A percentile compares a stretch with the other conserved stretches of the same genome.
Conservation (phyloP, 2,113 vertebrate genomes). For the Archocentrus centrarchus region DNA sequence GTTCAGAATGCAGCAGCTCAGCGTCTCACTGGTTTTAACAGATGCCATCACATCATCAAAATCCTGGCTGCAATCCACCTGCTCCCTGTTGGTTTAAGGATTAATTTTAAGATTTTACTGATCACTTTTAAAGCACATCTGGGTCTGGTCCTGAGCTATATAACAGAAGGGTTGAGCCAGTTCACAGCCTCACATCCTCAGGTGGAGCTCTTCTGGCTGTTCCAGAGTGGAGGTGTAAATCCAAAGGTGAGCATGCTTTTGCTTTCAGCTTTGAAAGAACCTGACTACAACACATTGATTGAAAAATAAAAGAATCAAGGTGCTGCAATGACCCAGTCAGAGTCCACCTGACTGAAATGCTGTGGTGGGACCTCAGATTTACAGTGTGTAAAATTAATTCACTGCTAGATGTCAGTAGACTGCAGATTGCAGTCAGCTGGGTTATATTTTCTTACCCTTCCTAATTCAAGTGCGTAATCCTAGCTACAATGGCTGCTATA, state of each 20-base stretch:
- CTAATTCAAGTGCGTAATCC: too few relatives aligned
- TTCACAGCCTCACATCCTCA: neutral
- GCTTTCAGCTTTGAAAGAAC: neutral
- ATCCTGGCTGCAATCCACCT: neutral
- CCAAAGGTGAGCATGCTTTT: neutral
- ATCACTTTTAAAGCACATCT: conserved; percentile 14
- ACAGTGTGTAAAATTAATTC: too few relatives aligned
- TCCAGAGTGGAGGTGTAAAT: conserved; percentile 2
- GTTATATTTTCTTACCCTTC: too few relatives aligned
- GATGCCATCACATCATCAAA: conserved; percentile 7
- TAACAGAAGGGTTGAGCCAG: conserved; percentile 2
- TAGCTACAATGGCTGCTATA: too few relatives aligned
- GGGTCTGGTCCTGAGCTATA: neutral
- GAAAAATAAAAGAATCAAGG: too few relatives aligned
- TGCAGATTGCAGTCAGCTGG: too few relatives aligned
- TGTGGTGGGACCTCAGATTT: too few relatives aligned
- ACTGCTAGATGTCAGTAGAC: too few relatives aligned
- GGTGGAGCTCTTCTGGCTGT: conserved; percentile 7
- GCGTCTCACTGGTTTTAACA: neutral
- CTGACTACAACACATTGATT: neutral
- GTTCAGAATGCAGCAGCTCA: conserved; percentile 1
- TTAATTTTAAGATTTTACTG: conserved; percentile 16
- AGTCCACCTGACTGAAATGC: too few relatives aligned
- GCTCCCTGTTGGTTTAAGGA: conserved; percentile 2
- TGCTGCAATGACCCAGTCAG: neutral